Conservation (phyloP, 2,797 vertebrate genomes). For the Echeneis naucrates region DNA sequence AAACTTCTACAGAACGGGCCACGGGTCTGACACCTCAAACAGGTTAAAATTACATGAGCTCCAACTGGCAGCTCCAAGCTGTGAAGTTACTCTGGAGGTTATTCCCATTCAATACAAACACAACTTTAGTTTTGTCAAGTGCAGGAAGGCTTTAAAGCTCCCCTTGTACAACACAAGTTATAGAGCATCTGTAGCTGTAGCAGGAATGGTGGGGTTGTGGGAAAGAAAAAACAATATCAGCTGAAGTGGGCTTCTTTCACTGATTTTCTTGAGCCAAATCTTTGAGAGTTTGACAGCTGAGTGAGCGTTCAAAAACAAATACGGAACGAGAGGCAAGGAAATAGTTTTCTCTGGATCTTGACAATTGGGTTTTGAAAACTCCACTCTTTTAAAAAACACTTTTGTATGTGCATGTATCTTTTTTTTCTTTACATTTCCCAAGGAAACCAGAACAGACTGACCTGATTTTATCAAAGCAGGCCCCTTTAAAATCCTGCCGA, state of each 20-base stretch:
- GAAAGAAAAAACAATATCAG: neutral
- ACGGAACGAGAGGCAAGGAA: neutral
- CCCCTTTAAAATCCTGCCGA: neutral
- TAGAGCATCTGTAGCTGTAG: slow-evolving; percentile 16
- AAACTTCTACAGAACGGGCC: neutral
- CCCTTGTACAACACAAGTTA: slow-evolving; percentile 17
- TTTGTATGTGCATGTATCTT: neutral
- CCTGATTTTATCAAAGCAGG: slow-evolving; percentile 26
- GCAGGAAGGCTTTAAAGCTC: slow-evolving; percentile 20
- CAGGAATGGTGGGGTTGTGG: neutral
- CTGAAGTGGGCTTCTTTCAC: slow-evolving; percentile 20
- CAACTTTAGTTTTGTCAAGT: slow-evolving; percentile 20
- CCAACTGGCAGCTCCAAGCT: slow-evolving; percentile 17
- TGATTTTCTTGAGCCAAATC: slow-evolving; percentile 22
- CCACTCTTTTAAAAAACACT: slow-evolving; percentile 9
- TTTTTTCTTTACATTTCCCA: slow-evolving; percentile 6
- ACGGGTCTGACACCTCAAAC: slow-evolving; percentile 12
- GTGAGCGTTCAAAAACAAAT: slow-evolving; percentile 38
- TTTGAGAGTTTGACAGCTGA: slow-evolving; percentile 27
- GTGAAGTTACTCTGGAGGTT: slow-evolving; percentile 17
- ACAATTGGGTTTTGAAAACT: slow-evolving; percentile 26
- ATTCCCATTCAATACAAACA: slow-evolving; percentile 14
- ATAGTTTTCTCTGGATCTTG: slow-evolving; percentile 20
- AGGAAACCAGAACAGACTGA: neutral
- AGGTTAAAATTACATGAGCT: slow-evolving; percentile 35